A percentile compares a stretch with the other conserved stretches of the same genome.
Evolutionary conservation across 2,797 vertebrate species (phyloP).

Genomic region (Epinephelus awoara): DNA sequence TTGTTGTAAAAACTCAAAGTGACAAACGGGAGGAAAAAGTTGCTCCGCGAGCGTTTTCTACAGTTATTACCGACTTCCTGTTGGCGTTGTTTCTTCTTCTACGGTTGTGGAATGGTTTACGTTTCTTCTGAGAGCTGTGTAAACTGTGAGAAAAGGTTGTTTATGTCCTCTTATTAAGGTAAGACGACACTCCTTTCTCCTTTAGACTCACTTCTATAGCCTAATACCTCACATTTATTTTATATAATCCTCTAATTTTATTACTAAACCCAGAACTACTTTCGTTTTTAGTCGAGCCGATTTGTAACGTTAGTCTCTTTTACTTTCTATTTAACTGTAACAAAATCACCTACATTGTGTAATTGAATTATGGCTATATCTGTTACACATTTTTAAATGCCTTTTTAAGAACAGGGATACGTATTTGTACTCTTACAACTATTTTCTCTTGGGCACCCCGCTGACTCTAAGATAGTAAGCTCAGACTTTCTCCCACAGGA

Average conservation of each 20-base stretch:
- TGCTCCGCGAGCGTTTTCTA: slow-evolving; percentile 18
- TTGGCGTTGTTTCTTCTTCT: slow-evolving; percentile 7
- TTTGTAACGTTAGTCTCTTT: neutral
- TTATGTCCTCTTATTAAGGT: slow-evolving; percentile 79
- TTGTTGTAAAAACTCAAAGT: slow-evolving; percentile 14
- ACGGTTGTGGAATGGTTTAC: slow-evolving; percentile 78
- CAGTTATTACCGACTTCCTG: neutral
- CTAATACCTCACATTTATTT: neutral
- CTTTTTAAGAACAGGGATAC: neutral
- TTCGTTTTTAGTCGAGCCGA: neutral
- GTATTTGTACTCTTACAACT: neutral
- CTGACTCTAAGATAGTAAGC: neutral
- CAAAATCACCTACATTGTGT: neutral
- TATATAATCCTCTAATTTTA: neutral
- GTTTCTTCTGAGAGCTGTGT: slow-evolving; percentile 58
- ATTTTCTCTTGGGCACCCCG: neutral
- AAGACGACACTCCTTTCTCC: slow-evolving; percentile 47
- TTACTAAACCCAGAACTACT: neutral
- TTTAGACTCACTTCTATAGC: neutral
- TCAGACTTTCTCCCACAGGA: neutral
- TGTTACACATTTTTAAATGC: neutral
- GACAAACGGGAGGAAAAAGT: slow-evolving; percentile 42
- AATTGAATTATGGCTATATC: neutral
- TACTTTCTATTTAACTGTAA: neutral
- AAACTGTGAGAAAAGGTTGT: slow-evolving; percentile 73